Percentiles rank a stretch among this genome's conserved stretches.
phyloP scores from a whole-genome alignment of 1,140 invertebrate genomes.

The Psix sp. region DNA sequence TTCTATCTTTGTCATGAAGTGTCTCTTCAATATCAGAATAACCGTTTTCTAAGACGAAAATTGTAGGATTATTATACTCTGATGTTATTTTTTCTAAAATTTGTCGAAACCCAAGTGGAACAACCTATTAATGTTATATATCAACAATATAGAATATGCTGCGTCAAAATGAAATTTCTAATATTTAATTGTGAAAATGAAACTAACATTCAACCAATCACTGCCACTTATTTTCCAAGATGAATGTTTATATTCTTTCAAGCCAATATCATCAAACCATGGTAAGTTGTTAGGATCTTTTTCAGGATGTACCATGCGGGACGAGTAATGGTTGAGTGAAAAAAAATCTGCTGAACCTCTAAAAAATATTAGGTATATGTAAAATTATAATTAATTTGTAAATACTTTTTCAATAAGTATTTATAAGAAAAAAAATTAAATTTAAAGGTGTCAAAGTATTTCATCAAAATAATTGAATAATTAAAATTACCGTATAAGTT shows the following conservation, averaged over 20 bases:
- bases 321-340: slow-evolving; percentile 80
- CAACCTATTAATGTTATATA: slow-evolving; percentile 52
- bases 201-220: slow-evolving; percentile 65
- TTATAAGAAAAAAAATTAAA: no score
- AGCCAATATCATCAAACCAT: slow-evolving; percentile 62
- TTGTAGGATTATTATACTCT: slow-evolving; percentile 80
- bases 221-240: slow-evolving; percentile 64
- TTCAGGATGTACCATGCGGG: slow-evolving; percentile 60
- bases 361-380: slow-evolving; percentile 3
- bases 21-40: slow-evolving; percentile 9
- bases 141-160: background rate
- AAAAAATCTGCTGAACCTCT: slow-evolving; percentile 78
- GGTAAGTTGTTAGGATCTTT: slow-evolving; percentile 49
- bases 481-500: slow-evolving; percentile 25
- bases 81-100: slow-evolving; percentile 80
- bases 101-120: slow-evolving; percentile 78
- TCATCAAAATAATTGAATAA: no score
- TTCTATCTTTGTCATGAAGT: slow-evolving; percentile 72
- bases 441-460: no score
- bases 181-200: background rate
- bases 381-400: background rate
- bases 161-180: background rate
- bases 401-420: slow-evolving; percentile 1
- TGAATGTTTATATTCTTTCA: slow-evolving; percentile 45
- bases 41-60: slow-evolving; percentile 86